phyloP scores from a whole-genome alignment of 2,797 vertebrate genomes.

The Setipinna tenuifilis region DNA sequence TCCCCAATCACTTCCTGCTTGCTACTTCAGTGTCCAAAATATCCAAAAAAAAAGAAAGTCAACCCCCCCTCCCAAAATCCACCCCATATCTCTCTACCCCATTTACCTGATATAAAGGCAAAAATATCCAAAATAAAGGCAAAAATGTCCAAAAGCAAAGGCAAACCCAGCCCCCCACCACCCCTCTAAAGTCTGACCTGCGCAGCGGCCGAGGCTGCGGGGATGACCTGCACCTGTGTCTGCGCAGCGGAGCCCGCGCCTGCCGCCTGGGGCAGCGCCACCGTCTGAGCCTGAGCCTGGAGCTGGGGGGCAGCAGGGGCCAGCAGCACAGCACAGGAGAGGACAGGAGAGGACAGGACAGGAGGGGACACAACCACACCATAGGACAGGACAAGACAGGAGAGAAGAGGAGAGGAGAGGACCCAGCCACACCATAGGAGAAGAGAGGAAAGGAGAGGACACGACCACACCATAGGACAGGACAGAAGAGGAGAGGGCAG shows the following conservation, averaged over 20 bases:
- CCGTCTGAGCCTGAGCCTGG: slow-evolving; percentile 84
- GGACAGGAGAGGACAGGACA: no score
- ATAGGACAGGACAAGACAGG: neutral
- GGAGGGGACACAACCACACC: neutral
- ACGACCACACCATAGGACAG: neutral
- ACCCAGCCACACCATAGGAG: neutral
- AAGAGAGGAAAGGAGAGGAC: neutral
- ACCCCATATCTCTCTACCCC: no score
- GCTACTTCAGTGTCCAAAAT: no score
- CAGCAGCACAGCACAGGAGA: no score
- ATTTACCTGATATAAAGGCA: no score
- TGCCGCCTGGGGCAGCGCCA: slow-evolving; percentile 83
- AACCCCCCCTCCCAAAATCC: no score
- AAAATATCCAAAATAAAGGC: no score
- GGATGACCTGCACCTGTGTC: slow-evolving; percentile 87
- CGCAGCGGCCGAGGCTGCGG: slow-evolving; percentile 75
- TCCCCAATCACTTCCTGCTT: no score
- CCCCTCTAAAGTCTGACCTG: slow-evolving; percentile 57
- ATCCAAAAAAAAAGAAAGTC: no score
- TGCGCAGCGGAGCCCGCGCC: slow-evolving; percentile 73
- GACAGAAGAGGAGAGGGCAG: neutral
- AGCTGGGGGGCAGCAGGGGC: slow-evolving; percentile 58
- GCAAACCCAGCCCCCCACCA: no score
- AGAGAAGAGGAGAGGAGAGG: neutral
- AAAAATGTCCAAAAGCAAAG: no score